Evolutionary conservation across 2,888 invertebrate genomes (phyloP), one percentile per base, ranked within the genome.

Genomic region (Myopa tessellatipennis): DNA sequence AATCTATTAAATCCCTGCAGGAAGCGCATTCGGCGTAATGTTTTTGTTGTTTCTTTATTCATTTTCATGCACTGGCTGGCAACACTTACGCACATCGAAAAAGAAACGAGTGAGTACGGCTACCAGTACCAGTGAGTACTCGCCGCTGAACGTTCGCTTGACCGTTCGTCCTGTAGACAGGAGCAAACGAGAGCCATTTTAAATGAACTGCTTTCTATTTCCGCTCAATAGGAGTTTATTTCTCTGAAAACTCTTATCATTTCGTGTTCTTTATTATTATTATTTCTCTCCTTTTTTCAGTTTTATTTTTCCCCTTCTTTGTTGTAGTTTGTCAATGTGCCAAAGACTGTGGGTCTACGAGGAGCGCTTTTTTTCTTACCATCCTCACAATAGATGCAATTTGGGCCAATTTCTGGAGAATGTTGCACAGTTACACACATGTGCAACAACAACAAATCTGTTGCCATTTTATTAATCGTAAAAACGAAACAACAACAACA

Each of bases 191-290:
- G 71, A 36, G 71, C 40, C 60, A 58, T 71, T 71, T 71, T 71
- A 71, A 71, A 71, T 71, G 36, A 71, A 71, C 71, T 71, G 38
- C 58, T 58, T 71, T 71, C 50, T 36, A 71, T 71, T 71, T 71
- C 71, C 71, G 71, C 71, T 18, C 71, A 16, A 12, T 12, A 14
- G 1, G 16, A 45, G 45, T 45, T 45, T 45, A 45, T 45, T 45
- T 45, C 45, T 45, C 45, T 45, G 45, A 10, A 45, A 45, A 1
- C 45, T 45, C 45, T 45, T 45, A 45, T 45, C 45, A 45, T 55
- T 55, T n/a, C 50, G 14, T 50, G 50, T 50, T 10, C 3, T 4
- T 55, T 55, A 14, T 14, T 14, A 55, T 14, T 55, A 14, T 55
- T 55, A 1, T n/a, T 55, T 16, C 55, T n/a, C 10, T n/a, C 0